Base-by-base conservation (phyloP, 2,888 invertebrate species). In the Cartodere bifasciata region DNA sequence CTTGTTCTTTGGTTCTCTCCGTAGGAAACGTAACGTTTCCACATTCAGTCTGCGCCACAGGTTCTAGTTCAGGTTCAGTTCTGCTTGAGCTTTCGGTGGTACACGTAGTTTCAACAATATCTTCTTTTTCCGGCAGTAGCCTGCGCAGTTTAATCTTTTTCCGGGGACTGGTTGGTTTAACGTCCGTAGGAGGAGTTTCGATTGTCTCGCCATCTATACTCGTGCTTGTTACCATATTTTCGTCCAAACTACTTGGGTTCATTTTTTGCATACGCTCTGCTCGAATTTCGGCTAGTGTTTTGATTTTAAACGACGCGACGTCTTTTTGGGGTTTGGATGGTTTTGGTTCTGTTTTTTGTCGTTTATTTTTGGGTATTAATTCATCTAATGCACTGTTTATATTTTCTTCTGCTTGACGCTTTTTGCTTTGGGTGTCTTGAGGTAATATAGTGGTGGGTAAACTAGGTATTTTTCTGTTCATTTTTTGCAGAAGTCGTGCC, bases 221-320 rank as follows among this genome's bases (percentile, higher is more conserved):
- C 32, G 38, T 44, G 24, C 26, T 37, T 9, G 12, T 34, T 20
- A 33, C 25, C n/a, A 23, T 31, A 22, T 32, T 23, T 9, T 36
- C 36, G 4, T 28, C 28, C 4, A 6, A 4, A n/a, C n/a, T n/a
- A n/a, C n/a, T n/a, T n/a, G n/a, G 21, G 21, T 14, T 29, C 26
- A 9, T 10, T 31, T 2, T 25, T 12, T 29, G 35, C 13, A 32
- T 6, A 15, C 23, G 22, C 37, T 56, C 58, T 0, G 57, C 58
- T n/a, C 56, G 49, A 6, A 64, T 55, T 42, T 63, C 60, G 0
- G 53, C 57, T 23, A 64, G 39, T 1, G 61, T 60, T 42, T 62
- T 61, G 6, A 63, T 54, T 50, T 55, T 57, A 13, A 59, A 54
- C 6, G 50, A n/a, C n/a, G n/a, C n/a, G n/a, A n/a, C n/a, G n/a